Evolutionary conservation across 1,140 invertebrate species (phyloP), one percentile per base, ranked within the genome.

Genomic region (Drosophila leontia): DNA sequence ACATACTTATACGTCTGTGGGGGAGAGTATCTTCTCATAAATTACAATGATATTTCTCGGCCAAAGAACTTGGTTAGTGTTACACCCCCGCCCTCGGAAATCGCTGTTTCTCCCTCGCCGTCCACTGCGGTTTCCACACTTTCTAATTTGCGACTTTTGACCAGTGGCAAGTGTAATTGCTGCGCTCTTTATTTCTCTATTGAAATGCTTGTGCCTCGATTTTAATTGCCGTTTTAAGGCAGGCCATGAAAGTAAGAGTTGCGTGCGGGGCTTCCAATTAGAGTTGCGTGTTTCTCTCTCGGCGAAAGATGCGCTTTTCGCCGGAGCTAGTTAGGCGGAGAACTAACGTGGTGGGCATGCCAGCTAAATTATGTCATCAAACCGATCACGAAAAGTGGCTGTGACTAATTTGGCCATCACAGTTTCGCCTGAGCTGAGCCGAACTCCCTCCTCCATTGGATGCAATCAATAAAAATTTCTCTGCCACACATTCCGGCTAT

Each of bases 201-300:
- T 55, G 70, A 72, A 72, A 60, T 72, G 34, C 53, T 59, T 51
- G 13, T 72, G 55, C 68, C 44, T 56, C 53, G 53, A 56, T 47
- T 72, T 82, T 90, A 85, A 90, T 90, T 79, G 81, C 61, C 47
- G 26, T 37, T 53, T 80, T 75, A 61, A 50, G 51, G 32, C 62
- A 57, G 67, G 48, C 51, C 64, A 71, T 64, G 79, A 90, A 90
- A 90, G 85, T 91, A 91, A 90, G 74, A 90, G 78, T 80, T 74
- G 76, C 77, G 69, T 80, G 69, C 44, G 35, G 19, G 23, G 51
- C 26, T 72, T 61, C 50, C 75, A 75, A 63, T 75, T 75, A 62
- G 34, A 57, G 67, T 78, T 77, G 82, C 82, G 82, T 84, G 82
- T 35, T 74, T 55, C 32, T 35, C 17, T 61, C 44, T 11, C 17